phyloP scores from a whole-genome alignment of 1,140 invertebrate genomes.

The Ditylenchus dipsaci region DNA sequence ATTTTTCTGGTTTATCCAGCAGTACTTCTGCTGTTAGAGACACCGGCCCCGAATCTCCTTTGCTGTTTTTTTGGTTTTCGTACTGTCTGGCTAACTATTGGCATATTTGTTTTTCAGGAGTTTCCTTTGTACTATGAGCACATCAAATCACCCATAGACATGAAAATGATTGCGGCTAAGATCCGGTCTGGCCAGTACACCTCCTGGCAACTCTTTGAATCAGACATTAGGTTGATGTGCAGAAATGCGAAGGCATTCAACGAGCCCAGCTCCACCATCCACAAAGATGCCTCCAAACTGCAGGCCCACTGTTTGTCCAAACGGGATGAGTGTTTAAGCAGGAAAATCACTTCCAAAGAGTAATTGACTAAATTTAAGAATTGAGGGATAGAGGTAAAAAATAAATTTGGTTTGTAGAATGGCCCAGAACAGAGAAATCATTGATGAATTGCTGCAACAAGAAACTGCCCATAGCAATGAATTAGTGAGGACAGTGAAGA shows the following conservation, averaged over 20 bases:
- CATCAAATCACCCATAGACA: slow-evolving; percentile 92
- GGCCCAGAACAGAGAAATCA: slow-evolving; percentile 59
- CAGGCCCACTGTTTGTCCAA: background rate
- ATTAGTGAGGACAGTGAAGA: slow-evolving; percentile 56
- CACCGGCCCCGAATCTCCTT: no score
- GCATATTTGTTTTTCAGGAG: slow-evolving; percentile 15
- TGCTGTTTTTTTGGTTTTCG: no score
- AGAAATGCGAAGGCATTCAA: slow-evolving; percentile 93
- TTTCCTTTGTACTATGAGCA: slow-evolving; percentile 97
- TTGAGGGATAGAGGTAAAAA: background rate
- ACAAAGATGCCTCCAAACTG: slow-evolving; percentile 66
- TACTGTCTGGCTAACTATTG: background rate
- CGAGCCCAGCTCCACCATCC: slow-evolving; percentile 90
- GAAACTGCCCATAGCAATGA: slow-evolving; percentile 63
- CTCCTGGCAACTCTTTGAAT: slow-evolving; percentile 76
- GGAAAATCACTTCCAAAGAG: slow-evolving; percentile 23
- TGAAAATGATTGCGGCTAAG: slow-evolving; percentile 87
- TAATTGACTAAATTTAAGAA: slow-evolving; percentile 16
- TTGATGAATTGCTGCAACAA: slow-evolving; percentile 63
- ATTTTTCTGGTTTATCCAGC: background rate
- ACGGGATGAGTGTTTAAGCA: background rate
- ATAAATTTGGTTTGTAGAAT: slow-evolving; percentile 16
- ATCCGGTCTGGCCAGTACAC: slow-evolving; percentile 74
- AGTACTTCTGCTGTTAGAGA: no score
- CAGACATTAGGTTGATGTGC: slow-evolving; percentile 82